Evolutionary conservation across 2,888 invertebrate species (phyloP).

Genomic region (Ophioninae sp.): DNA sequence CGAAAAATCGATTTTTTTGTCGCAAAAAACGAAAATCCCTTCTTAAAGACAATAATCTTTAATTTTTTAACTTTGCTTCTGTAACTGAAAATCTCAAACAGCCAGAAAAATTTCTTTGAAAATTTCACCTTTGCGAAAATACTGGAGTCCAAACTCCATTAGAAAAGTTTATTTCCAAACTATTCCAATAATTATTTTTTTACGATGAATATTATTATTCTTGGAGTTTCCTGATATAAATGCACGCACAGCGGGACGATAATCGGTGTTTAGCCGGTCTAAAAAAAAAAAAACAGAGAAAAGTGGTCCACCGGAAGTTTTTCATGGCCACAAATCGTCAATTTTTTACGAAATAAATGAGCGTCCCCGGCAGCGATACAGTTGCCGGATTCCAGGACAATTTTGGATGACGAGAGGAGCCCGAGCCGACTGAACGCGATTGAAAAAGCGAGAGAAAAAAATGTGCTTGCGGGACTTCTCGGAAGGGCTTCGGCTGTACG

Average conservation of each 20-base stretch:
- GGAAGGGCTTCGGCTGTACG: conserved; percentile 55
- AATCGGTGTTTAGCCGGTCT: conserved; percentile 34
- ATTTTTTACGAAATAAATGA: conserved; percentile 36
- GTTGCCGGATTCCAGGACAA: conserved; percentile 43
- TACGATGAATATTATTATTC: too few species aligned
- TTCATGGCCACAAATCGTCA: conserved; percentile 7
- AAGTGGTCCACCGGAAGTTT: conserved; percentile 17
- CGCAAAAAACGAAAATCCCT: conserved; percentile 47
- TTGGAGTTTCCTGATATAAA: background rate
- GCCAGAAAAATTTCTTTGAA: too few species aligned
- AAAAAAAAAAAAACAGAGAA: background rate
- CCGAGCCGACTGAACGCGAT: conserved; percentile 6
- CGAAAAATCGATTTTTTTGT: too few species aligned
- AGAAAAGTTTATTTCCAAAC: too few species aligned
- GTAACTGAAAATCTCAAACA: conserved; percentile 42
- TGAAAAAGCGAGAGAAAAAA: conserved; percentile 50
- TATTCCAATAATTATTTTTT: too few species aligned
- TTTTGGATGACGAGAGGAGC: conserved; percentile 15
- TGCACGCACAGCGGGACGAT: background rate
- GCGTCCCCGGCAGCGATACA: conserved; percentile 2
- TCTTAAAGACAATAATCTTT: conserved; percentile 31
- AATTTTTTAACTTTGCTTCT: conserved; percentile 57
- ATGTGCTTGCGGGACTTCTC: conserved; percentile 46
- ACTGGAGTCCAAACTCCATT: too few species aligned
- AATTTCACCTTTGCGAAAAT: too few species aligned